Conservation (phyloP, 2,797 vertebrate genomes). For the Cetoscarus ocellatus region DNA sequence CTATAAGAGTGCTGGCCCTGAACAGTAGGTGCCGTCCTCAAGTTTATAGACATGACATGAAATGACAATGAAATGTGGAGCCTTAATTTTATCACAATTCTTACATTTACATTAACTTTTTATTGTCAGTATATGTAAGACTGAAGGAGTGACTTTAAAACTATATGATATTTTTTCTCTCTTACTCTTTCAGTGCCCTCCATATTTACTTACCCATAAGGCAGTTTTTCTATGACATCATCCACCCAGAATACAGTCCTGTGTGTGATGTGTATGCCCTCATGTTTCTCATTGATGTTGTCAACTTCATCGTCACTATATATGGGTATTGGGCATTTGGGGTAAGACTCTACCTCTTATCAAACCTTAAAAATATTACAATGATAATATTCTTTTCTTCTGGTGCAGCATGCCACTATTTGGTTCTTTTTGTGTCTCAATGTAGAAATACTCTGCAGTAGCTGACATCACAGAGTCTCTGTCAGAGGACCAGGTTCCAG, state of each 20-base stretch:
- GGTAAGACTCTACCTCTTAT: conserved; percentile 63
- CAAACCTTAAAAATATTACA: background rate
- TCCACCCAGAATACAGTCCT: conserved; percentile 87
- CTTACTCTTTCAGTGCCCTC: conserved; percentile 71
- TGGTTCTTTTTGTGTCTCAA: background rate
- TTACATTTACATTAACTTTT: too few species aligned
- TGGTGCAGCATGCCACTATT: background rate
- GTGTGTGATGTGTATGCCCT: conserved; percentile 84
- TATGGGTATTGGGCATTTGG: conserved; percentile 88
- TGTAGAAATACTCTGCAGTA: conserved; percentile 82
- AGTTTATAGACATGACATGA: too few species aligned
- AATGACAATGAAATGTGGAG: too few species aligned
- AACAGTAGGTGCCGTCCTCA: too few species aligned
- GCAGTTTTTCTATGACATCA: conserved; percentile 89
- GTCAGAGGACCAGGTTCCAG: conserved; percentile 87
- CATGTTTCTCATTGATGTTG: conserved; percentile 84
- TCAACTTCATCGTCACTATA: conserved; percentile 86
- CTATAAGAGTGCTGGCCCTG: too few species aligned
- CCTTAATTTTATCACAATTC: too few species aligned
- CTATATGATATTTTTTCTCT: background rate
- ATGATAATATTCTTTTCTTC: background rate
- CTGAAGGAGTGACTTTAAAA: background rate
- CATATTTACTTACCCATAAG: conserved; percentile 85
- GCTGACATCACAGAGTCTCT: conserved; percentile 85
- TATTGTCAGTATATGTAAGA: too few species aligned